Evolutionary conservation across 2,797 vertebrate species (phyloP).

Genomic region (Poecilia picta): DNA sequence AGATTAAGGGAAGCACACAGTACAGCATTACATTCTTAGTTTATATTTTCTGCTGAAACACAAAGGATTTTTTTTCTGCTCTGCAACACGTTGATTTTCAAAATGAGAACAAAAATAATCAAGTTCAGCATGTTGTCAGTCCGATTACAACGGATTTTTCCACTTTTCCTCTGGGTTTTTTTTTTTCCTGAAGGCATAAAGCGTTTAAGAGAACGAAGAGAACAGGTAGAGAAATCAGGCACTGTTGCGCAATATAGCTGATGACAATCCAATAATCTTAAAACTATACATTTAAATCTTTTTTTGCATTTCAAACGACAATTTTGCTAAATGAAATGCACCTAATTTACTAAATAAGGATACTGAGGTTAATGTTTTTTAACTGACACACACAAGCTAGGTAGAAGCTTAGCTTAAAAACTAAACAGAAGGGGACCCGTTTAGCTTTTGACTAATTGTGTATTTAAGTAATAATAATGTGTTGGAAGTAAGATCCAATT

Average conservation of each 20-base stretch:
- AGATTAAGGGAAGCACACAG: constrained; percentile 31
- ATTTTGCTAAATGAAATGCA: constrained; percentile 4
- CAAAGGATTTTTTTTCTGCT: background rate
- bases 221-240: constrained; percentile 45
- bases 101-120: constrained; percentile 9
- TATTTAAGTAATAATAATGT: background rate
- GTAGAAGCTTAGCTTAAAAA: constrained; percentile 5
- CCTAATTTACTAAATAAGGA: background rate
- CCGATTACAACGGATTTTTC: constrained; percentile 5
- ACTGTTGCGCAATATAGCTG: constrained; percentile 27
- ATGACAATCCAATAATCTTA: background rate
- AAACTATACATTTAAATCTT: constrained; percentile 15
- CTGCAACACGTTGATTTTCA: constrained; percentile 8
- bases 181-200: constrained; percentile 15
- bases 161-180: constrained; percentile 6
- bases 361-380: background rate
- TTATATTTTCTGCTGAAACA: constrained; percentile 33
- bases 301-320: background rate
- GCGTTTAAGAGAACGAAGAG: constrained; percentile 37
- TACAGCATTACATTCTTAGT: constrained; percentile 38
- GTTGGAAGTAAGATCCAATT: background rate
- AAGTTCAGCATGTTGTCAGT: constrained; percentile 5
- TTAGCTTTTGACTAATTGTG: background rate
- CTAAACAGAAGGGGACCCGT: background rate
- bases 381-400: background rate